Conservation (phyloP, 1,140 invertebrate species). For the Uloborus diversus region DNA sequence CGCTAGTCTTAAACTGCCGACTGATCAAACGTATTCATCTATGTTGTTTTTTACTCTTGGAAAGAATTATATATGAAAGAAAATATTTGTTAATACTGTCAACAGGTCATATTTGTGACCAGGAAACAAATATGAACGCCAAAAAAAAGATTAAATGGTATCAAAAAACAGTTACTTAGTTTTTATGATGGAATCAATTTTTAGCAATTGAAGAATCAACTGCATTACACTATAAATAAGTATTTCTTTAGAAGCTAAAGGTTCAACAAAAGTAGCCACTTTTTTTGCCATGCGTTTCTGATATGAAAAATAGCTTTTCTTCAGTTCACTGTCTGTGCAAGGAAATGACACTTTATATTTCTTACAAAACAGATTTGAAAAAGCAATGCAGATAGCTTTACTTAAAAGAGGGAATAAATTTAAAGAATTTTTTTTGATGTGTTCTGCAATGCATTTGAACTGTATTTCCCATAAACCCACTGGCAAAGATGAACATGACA, state of each 20-base stretch:
- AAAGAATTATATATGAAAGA: no score
- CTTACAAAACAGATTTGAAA: background rate
- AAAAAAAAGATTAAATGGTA: no score
- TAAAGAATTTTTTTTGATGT: background rate
- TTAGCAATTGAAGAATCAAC: conserved; percentile 8
- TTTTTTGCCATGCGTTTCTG: background rate
- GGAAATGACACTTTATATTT: no score
- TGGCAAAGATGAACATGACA: background rate
- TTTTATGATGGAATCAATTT: conserved; percentile 12
- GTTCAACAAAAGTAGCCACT: background rate
- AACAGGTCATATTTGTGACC: no score
- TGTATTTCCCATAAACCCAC: background rate
- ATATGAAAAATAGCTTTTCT: background rate
- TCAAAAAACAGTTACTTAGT: conserved; percentile 2
- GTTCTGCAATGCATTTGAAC: background rate
- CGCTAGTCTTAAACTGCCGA: no score
- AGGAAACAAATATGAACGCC: no score
- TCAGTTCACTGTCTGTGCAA: background rate
- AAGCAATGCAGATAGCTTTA: background rate
- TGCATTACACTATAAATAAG: background rate
- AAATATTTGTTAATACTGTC: no score
- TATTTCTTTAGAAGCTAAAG: background rate
- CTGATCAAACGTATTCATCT: no score
- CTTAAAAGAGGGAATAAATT: background rate
- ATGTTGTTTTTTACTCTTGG: no score